Base-by-base conservation (phyloP, 2,113 vertebrate genomes). In the Calonectris borealis region DNA sequence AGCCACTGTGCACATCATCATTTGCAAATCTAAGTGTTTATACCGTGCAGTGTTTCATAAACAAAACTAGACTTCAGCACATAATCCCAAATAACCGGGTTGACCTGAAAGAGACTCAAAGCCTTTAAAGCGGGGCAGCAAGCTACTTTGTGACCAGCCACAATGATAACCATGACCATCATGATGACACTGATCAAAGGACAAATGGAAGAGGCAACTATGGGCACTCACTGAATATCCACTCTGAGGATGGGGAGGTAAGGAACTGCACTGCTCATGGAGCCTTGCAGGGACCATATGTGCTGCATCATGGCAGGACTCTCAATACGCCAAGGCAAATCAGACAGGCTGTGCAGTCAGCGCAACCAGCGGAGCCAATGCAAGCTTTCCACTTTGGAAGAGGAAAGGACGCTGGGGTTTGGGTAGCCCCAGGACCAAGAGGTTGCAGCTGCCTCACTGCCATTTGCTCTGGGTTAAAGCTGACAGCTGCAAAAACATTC, bases 401-500 rank as follows among this genome's bases (percentile, higher is more conserved):
- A 85, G 52, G 65, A 90, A 86, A 86, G 48, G 88, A 80, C 64
- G 52, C 49, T 72, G 57, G 32, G 70, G 48, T 44, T 21, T 83
- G 58, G 58, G 83, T 18, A 92, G 77, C 44, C 61, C 29, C 48
- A 64, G 73, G 40, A 86, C 34, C 81, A 57, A 69, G 73, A 22
- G 40, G 36, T 22, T 90, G 83, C 92, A 93, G 86, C 78, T 93
- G 90, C 76, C 65, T 91, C 11, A 2, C 48, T n/a, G 42, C 88
- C 76, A 40, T 84, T 84, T 90, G 61, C 58, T 77, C 58, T 25
- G 40, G 57, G 78, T 96, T 88, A 86, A 94, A 95, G 80, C 69
- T 86, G 86, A 75, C 85, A 94, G 94, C 83, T 94, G 94, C 68
- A 84, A 91, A 97, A 96, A 84, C 88, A 82, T 61, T 77, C 40